Percentiles rank a stretch among this genome's conserved stretches.
Evolutionary conservation across 2,888 invertebrate genomes (phyloP).

Genomic region (Perithous albicinctus): DNA sequence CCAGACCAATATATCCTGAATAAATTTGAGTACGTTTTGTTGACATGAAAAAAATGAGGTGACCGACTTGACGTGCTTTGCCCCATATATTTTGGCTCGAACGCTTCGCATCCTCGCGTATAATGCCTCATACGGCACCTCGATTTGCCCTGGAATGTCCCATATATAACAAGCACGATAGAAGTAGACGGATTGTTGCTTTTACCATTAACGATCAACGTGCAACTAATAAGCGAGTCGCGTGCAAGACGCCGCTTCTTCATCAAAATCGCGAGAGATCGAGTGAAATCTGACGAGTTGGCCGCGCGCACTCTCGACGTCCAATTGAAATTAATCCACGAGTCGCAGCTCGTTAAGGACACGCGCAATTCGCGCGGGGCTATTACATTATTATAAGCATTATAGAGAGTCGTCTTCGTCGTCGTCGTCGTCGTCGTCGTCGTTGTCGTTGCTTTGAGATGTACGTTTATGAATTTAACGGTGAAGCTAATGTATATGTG

Average conservation of each 20-base stretch:
- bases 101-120: too few species aligned
- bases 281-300: slow-evolving; percentile 58
- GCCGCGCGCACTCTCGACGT: slow-evolving; percentile 10
- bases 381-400: slow-evolving; percentile 19
- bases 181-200: slow-evolving; percentile 30
- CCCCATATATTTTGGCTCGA: too few species aligned
- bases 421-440: background rate
- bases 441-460: slow-evolving; percentile 49
- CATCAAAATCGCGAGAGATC: slow-evolving; percentile 51
- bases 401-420: background rate
- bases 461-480: slow-evolving; percentile 33
- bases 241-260: slow-evolving; percentile 52
- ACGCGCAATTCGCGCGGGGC: slow-evolving; percentile 45
- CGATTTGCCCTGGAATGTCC: background rate
- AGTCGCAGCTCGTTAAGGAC: slow-evolving; percentile 47
- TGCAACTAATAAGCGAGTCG: slow-evolving; percentile 62
- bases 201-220: slow-evolving; percentile 28
- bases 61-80: too few species aligned
- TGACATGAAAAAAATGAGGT: too few species aligned
- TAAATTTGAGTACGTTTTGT: too few species aligned
- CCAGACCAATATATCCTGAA: too few species aligned
- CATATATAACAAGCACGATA: background rate
- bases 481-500: background rate
- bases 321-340: slow-evolving; percentile 52
- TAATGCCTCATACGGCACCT: too few species aligned